Evolutionary conservation across 2,113 vertebrate species (phyloP).

Genomic region (Erpornis zantholeuca): DNA sequence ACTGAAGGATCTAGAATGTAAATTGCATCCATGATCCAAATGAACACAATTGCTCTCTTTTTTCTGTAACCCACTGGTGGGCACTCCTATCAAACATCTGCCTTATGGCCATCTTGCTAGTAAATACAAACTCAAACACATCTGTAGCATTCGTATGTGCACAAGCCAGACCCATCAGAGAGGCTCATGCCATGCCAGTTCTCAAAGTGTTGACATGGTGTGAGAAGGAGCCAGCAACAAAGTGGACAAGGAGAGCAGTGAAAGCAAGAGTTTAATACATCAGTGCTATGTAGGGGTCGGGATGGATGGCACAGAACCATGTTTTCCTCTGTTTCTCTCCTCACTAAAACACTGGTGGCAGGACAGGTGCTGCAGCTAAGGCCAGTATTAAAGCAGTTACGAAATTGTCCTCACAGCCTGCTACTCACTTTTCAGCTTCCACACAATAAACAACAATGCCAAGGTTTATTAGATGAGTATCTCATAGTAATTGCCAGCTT

Average conservation of each 20-base stretch:
- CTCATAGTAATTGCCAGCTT: neutral
- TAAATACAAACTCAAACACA: neutral
- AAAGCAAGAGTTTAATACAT: neutral
- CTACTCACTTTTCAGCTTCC: neutral
- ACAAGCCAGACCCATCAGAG: neutral
- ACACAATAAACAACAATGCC: neutral
- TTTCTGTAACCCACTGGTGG: neutral
- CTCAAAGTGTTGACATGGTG: neutral
- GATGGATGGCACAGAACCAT: neutral
- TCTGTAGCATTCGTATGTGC: neutral
- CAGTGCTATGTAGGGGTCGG: neutral
- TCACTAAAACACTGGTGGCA: neutral
- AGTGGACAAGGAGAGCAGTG: accelerated
- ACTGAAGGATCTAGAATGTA: neutral
- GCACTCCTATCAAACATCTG: neutral
- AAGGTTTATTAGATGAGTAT: neutral
- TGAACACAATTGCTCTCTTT: neutral
- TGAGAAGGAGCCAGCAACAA: neutral
- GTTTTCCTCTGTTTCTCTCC: neutral
- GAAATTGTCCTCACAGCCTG: neutral
- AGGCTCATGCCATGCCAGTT: neutral
- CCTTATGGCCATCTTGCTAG: neutral
- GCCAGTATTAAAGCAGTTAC: neutral
- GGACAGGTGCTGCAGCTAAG: neutral
- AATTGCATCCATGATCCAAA: neutral